These are phyloP conservation scores for Trichosurus vulpecula DNA, from an alignment of 2,797 vertebrate species.

Conservation along the genomic window DNA sequence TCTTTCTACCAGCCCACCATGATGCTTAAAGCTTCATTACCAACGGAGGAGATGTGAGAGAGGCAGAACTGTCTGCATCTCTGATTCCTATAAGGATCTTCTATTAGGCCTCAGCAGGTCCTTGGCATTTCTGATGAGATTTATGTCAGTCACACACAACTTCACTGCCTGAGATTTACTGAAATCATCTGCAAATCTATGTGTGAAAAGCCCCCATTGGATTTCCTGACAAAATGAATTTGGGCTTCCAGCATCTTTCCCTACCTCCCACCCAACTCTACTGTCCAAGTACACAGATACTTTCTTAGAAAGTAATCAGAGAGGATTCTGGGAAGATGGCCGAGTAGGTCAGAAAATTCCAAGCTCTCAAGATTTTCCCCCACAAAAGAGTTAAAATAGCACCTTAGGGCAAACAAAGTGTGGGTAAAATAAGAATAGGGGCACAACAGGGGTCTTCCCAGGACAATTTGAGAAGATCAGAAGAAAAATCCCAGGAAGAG, in stretches of 20 bases:
- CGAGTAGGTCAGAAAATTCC: no score
- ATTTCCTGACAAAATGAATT: not conserved
- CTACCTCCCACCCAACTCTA: not conserved
- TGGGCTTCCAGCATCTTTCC: not conserved
- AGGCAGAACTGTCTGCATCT: not conserved
- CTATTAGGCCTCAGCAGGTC: not conserved
- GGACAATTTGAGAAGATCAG: no score
- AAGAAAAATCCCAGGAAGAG: no score
- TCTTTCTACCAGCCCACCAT: not conserved
- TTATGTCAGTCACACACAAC: not conserved
- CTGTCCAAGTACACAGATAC: not conserved
- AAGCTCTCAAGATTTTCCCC: no score
- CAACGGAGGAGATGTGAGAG: not conserved
- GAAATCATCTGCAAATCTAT: not conserved
- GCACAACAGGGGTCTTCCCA: no score
- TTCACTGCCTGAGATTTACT: not conserved
- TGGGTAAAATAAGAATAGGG: no score
- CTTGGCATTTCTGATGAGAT: not conserved
- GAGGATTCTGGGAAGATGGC: no score
- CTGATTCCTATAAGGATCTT: not conserved
- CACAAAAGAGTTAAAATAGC: no score
- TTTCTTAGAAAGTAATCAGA: constrained; percentile 46
- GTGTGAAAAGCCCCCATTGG: not conserved
- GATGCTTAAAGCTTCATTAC: not conserved
- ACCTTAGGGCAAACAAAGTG: no score